Conservation (phyloP, 2,797 vertebrate species). For the Myripristis jacobus region DNA sequence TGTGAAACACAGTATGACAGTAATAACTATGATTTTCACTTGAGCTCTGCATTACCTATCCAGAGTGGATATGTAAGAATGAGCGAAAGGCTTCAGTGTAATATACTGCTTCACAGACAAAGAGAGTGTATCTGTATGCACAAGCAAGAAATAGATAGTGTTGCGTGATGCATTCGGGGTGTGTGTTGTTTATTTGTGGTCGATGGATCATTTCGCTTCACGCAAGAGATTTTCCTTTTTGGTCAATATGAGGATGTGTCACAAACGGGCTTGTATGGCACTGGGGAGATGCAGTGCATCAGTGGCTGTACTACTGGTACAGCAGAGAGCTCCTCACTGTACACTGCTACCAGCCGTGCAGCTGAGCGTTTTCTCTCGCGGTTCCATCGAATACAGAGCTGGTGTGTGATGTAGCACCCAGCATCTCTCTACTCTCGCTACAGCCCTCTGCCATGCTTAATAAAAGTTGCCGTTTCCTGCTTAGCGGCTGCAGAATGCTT, state of each 20-base stretch:
- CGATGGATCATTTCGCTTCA: constrained; percentile 48
- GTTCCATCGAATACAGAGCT: constrained; percentile 61
- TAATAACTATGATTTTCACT: constrained; percentile 55
- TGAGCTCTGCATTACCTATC: constrained; percentile 73
- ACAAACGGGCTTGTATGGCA: constrained; percentile 32
- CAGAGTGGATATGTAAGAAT: constrained; percentile 60
- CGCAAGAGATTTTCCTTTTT: constrained; percentile 38
- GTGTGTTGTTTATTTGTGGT: constrained; percentile 35
- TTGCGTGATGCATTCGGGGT: constrained; percentile 81
- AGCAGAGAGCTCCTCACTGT: constrained; percentile 45
- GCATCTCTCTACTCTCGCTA: constrained; percentile 69
- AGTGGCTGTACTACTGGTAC: constrained; percentile 28
- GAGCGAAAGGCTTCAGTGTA: constrained; percentile 57
- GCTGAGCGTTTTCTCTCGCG: constrained; percentile 62
- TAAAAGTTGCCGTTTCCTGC: constrained; percentile 85
- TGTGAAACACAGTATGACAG: constrained; percentile 38
- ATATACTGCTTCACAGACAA: constrained; percentile 59
- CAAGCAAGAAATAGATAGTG: constrained; percentile 59
- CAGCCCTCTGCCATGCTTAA: constrained; percentile 79
- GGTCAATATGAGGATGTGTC: constrained; percentile 35
- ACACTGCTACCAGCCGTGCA: constrained; percentile 60
- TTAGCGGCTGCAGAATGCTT: constrained; percentile 73
- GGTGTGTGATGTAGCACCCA: constrained; percentile 74
- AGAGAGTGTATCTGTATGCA: constrained; percentile 46
- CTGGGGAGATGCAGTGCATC: constrained; percentile 47